phyloP scores from a whole-genome alignment of 2,888 invertebrate genomes.

The Acleris cristana region DNA sequence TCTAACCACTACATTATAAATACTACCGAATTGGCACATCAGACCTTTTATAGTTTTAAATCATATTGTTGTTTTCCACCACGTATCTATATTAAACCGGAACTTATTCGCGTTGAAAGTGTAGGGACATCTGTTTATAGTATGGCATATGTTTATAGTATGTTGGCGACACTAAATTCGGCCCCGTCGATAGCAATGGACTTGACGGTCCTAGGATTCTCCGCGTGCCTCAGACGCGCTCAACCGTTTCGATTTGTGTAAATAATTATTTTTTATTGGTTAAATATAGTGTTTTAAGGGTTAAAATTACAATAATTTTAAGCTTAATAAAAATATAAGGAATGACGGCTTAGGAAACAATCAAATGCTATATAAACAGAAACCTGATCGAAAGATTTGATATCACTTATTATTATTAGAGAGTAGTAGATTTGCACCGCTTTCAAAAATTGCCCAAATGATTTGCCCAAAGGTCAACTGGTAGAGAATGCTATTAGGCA shows the following conservation, averaged over 20 bases:
- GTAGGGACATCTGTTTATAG: neutral
- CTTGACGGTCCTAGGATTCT: slow-evolving; percentile 65
- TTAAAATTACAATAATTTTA: too few relatives aligned
- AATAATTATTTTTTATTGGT: neutral
- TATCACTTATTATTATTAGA: too few relatives aligned
- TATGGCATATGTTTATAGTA: neutral
- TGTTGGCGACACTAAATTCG: slow-evolving; percentile 46
- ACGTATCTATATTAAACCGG: neutral
- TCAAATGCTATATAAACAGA: too few relatives aligned
- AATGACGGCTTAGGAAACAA: too few relatives aligned
- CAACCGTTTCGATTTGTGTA: slow-evolving; percentile 48
- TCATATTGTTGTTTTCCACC: neutral
- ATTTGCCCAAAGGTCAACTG: too few relatives aligned
- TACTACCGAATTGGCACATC: neutral
- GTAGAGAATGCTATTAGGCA: too few relatives aligned
- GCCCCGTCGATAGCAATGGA: slow-evolving; percentile 65
- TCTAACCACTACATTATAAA: too few relatives aligned
- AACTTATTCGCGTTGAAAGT: neutral
- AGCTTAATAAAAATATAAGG: neutral
- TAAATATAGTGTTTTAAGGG: too few relatives aligned
- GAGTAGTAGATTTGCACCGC: too few relatives aligned
- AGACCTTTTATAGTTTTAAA: neutral
- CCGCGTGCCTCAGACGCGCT: slow-evolving; percentile 48
- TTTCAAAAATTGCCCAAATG: too few relatives aligned
- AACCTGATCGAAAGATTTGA: too few relatives aligned